Base-by-base conservation (phyloP, 2,888 invertebrate genomes). In the Apotomis capreana region DNA sequence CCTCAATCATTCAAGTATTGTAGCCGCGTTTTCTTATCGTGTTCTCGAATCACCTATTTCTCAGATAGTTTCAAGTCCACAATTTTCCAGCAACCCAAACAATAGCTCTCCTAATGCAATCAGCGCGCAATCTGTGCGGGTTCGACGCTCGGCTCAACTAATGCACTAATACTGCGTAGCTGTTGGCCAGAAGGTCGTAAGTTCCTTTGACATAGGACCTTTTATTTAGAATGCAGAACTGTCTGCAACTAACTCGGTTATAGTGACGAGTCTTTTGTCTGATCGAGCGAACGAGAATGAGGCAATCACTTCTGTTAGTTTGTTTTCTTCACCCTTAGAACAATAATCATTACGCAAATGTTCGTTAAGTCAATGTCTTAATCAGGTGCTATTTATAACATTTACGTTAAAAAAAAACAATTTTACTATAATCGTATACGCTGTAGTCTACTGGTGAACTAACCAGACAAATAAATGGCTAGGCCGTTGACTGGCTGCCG, bases 121-220 rank as follows among this genome's bases (percentile, higher is more conserved):
- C 77, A 78, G 70, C 68, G 74, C 59, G 76, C 78, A 76, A 80
- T 78, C 79, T 78, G 72, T 65, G 68, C 69, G 59, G 72, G 74
- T 76, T 75, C 76, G 57, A 70, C 67, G 74, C 76, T 74, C 75
- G 74, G 68, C 73, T 74, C 74, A 76, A 76, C 76, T 75, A 74
- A 70, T 74, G 73, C 49, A 49, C 49, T 49, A 49, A 49, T 49
- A 49, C 49, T 49, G 49, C 49, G 2, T 9, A 6, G 9, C 6
- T 5, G 5, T 1, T 10, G 12, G 3, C 1, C 10, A 49, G 49
- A 49, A 49, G 49, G 10, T 9, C 49, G 49, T 49, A 49, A 8
- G 49, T 49, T 8, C 49, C 8, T 9, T 6, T 9, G 8, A 49
- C 49, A 9, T 49, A 49, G 9, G 49, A 8, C 49, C 49, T 49